A percentile compares a stretch with the other conserved stretches of the same genome.
Evolutionary conservation across 2,888 invertebrate genomes (phyloP).

Genomic region (Eurytoma adleriae): DNA sequence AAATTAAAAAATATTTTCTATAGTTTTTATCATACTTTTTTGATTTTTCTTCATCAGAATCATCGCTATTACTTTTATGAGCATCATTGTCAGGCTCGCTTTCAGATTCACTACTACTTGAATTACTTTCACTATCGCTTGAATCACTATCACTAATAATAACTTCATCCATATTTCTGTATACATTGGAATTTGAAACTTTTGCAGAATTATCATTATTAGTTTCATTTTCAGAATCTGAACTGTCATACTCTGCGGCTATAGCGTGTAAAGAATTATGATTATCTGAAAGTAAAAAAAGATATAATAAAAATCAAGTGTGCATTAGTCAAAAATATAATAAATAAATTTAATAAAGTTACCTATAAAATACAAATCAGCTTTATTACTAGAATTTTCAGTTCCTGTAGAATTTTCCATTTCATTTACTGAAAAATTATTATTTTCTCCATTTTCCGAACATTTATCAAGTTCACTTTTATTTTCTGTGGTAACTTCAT

Average conservation of each 20-base stretch:
- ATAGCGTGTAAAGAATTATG: conserved; percentile 35
- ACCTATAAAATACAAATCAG: conserved; percentile 33
- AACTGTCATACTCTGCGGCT: conserved; percentile 67
- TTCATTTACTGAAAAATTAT: not conserved
- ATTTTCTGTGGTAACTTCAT: conserved; percentile 3
- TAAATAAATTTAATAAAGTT: conserved; percentile 1
- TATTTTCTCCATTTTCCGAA: not conserved
- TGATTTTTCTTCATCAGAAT: conserved; percentile 54
- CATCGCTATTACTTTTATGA: conserved; percentile 53
- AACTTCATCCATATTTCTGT: conserved; percentile 42
- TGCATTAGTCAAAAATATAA: not conserved
- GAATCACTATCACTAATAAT: conserved; percentile 53
- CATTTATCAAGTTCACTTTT: not conserved
- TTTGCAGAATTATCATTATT: conserved; percentile 32
- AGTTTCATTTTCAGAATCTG: conserved; percentile 64
- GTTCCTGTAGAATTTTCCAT: conserved; percentile 2
- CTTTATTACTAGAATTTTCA: not conserved
- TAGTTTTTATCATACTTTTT: conserved; percentile 18
- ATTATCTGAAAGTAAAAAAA: conserved; percentile 42
- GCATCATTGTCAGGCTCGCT: conserved; percentile 55
- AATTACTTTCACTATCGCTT: conserved; percentile 63
- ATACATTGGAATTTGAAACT: conserved; percentile 42
- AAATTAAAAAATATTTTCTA: conserved; percentile 29
- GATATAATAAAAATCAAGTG: too few species aligned
- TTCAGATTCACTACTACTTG: conserved; percentile 60